phyloP scores from a whole-genome alignment of 2,797 vertebrate species.

The Acanthurus leucopareius region DNA sequence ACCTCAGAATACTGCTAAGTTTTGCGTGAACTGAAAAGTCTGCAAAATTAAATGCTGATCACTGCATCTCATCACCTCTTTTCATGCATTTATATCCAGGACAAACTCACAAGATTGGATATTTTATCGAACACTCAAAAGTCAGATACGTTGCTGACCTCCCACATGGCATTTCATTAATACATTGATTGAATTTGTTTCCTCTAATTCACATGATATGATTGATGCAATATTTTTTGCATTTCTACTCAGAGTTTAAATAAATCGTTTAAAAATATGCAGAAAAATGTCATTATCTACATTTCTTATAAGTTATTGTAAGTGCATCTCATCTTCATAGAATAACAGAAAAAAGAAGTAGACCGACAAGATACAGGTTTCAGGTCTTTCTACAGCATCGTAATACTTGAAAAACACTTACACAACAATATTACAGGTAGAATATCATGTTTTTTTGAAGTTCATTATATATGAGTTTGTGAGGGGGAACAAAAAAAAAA shows the following conservation, averaged over 20 bases:
- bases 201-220: not conserved
- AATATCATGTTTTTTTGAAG: too few species aligned
- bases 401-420: too few species aligned
- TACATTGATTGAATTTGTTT: conserved; percentile 10
- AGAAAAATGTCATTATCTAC: not conserved
- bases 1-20: too few species aligned
- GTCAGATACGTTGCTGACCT: not conserved
- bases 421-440: too few species aligned
- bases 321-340: not conserved
- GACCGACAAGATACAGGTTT: too few species aligned
- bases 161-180: not conserved
- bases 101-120: not conserved
- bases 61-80: too few species aligned
- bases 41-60: too few species aligned
- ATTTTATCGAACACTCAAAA: not conserved
- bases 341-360: not conserved
- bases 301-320: not conserved
- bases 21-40: too few species aligned
- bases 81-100: not conserved
- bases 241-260: not conserved
- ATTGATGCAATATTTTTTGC: not conserved
- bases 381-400: too few species aligned
- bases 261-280: not conserved
- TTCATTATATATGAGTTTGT: too few species aligned
- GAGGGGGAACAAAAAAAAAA: too few species aligned